Conservation (phyloP, 2,113 vertebrate genomes). For the Paralichthys olivaceus region DNA sequence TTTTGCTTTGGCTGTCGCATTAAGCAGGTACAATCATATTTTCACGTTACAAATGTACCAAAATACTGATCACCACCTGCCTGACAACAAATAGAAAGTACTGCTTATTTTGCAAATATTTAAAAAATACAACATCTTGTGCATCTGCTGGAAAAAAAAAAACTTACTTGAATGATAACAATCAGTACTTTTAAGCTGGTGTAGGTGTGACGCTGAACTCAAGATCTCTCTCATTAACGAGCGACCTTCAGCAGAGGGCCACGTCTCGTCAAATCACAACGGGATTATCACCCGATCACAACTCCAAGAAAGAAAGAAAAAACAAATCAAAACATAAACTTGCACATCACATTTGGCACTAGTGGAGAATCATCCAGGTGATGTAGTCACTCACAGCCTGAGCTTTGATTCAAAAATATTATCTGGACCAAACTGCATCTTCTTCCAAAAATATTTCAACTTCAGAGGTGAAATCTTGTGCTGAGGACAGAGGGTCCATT, state of each 20-base stretch:
- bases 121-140: slow-evolving; percentile 56
- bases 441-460: slow-evolving; percentile 24
- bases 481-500: slow-evolving; percentile 10
- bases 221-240: not conserved
- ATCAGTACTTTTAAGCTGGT: slow-evolving; percentile 62
- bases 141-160: slow-evolving; percentile 24
- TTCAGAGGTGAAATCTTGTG: slow-evolving; percentile 21
- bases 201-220: slow-evolving; percentile 41
- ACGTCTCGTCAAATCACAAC: slow-evolving; percentile 14
- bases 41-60: slow-evolving; percentile 40
- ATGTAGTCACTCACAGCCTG: slow-evolving; percentile 48
- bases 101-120: slow-evolving; percentile 19
- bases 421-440: slow-evolving; percentile 29
- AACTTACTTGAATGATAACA: slow-evolving; percentile 27
- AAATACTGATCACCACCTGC: slow-evolving; percentile 25
- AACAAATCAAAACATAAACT: slow-evolving; percentile 12
- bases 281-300: slow-evolving; percentile 29
- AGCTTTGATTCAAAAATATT: slow-evolving; percentile 49
- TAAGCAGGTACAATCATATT: slow-evolving; percentile 47
- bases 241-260: not conserved
- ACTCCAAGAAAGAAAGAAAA: slow-evolving; percentile 35
- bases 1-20: slow-evolving; percentile 56
- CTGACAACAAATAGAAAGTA: slow-evolving; percentile 18
- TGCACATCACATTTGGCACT: slow-evolving; percentile 69
- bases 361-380: slow-evolving; percentile 44